Percentiles rank a stretch among this genome's conserved stretches.
Evolutionary conservation across 2,113 vertebrate species (phyloP).

Genomic region (Percopsis transmontana): DNA sequence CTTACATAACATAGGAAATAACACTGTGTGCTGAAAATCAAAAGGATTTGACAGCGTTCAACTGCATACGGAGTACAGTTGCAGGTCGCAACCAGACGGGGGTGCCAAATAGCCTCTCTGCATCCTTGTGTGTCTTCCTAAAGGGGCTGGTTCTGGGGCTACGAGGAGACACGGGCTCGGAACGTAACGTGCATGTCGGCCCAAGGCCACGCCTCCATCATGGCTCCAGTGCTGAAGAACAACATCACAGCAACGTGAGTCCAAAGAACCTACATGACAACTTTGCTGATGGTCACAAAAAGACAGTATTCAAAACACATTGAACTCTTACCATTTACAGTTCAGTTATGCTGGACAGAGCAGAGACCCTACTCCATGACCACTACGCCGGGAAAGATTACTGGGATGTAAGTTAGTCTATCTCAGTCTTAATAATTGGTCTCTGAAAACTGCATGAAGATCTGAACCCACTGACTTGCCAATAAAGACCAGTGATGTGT

Average conservation of each 20-base stretch:
- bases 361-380: constrained; percentile 96
- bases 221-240: constrained; percentile 85
- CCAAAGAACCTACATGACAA: background rate
- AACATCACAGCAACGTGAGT: constrained; percentile 90
- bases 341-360: constrained; percentile 92
- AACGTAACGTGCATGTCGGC: constrained; percentile 89
- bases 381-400: constrained; percentile 96
- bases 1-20: too few relatives aligned
- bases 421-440: background rate
- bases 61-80: too few relatives aligned
- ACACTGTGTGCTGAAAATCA: too few relatives aligned
- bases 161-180: constrained; percentile 88
- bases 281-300: background rate
- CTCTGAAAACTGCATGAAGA: background rate
- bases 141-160: constrained; percentile 99
- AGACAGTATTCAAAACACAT: background rate
- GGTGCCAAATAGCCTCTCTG: too few relatives aligned
- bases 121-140: constrained; percentile 27
- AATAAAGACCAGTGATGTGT: constrained; percentile 3
- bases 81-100: too few relatives aligned
- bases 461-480: background rate
- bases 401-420: constrained; percentile 89
- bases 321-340: constrained; percentile 27
- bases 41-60: too few relatives aligned
- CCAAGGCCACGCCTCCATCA: constrained; percentile 93